Percentiles rank a stretch among this genome's conserved stretches.
Conservation (phyloP, 2,797 vertebrate species). For the Cetoscarus ocellatus region DNA sequence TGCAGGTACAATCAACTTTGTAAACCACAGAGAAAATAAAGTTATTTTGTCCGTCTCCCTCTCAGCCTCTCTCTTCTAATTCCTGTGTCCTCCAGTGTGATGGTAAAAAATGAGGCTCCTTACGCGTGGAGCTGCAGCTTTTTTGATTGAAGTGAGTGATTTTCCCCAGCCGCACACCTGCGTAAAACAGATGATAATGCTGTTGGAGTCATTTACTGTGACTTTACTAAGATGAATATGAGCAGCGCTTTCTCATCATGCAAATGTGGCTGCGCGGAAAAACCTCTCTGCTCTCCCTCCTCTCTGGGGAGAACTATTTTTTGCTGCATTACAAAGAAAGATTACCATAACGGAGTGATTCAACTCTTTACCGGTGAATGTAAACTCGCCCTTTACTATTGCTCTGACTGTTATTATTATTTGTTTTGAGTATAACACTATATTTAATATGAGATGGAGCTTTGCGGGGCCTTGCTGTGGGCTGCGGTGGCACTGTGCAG, state of each 20-base stretch:
- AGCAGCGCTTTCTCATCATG: conserved; percentile 78
- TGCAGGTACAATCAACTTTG: conserved; percentile 37
- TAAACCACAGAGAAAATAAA: conserved; percentile 65
- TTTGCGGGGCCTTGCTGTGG: conserved; percentile 54
- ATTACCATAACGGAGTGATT: conserved; percentile 65
- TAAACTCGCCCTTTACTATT: conserved; percentile 69
- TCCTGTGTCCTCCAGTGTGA: conserved; percentile 76
- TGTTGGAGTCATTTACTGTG: conserved; percentile 80
- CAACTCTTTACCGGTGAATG: conserved; percentile 67
- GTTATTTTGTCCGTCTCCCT: conserved; percentile 61
- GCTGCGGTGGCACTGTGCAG: conserved; percentile 44
- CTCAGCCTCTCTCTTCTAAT: conserved; percentile 48
- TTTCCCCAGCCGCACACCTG: conserved; percentile 74
- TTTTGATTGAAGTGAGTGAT: conserved; percentile 82
- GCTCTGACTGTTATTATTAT: conserved; percentile 69
- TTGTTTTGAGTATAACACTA: conserved; percentile 67
- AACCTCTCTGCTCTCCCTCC: conserved; percentile 49
- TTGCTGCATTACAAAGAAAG: conserved; percentile 68
- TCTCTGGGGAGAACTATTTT: conserved; percentile 70
- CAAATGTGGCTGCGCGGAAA: conserved; percentile 70
- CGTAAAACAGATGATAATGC: conserved; percentile 81
- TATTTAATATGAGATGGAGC: conserved; percentile 65
- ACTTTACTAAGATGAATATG: conserved; percentile 82
- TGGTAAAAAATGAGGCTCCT: conserved; percentile 89
- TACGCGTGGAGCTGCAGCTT: conserved; percentile 83